Conservation (phyloP, 2,113 vertebrate species). For the Phaetusa simplex region DNA sequence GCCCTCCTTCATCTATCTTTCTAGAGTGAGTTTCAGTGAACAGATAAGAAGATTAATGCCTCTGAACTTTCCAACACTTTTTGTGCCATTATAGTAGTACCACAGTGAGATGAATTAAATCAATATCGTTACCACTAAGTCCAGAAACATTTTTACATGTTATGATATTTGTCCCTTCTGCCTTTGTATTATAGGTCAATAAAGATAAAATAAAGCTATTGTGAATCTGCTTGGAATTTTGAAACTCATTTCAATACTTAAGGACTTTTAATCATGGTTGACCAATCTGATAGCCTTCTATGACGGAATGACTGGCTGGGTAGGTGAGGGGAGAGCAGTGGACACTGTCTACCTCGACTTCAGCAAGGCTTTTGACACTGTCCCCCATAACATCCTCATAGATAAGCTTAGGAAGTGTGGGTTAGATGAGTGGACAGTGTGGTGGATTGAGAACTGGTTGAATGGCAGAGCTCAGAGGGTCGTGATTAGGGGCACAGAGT, state of each 20-base stretch:
- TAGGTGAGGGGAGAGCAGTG: not conserved
- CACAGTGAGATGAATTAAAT: slow-evolving; percentile 61
- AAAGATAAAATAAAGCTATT: not conserved
- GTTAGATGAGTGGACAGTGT: not conserved
- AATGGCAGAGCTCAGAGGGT: not conserved
- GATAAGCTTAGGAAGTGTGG: not conserved
- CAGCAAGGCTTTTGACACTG: not conserved
- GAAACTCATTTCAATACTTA: not conserved
- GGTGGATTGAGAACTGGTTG: not conserved
- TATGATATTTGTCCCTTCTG: slow-evolving; percentile 37
- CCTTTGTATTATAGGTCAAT: not conserved
- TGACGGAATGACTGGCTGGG: not conserved
- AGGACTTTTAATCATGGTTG: not conserved
- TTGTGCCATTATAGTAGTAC: slow-evolving; percentile 40
- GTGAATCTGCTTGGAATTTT: not conserved
- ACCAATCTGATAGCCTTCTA: not conserved
- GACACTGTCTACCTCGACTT: not conserved
- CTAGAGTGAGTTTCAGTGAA: slow-evolving; percentile 68
- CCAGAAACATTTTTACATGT: slow-evolving; percentile 53
- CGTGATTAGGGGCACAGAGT: not conserved
- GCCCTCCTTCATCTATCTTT: slow-evolving; percentile 75
- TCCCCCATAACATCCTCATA: not conserved
- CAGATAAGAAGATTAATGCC: slow-evolving; percentile 75
- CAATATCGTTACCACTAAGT: slow-evolving; percentile 47
- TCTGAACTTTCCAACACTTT: slow-evolving; percentile 76